These are phyloP conservation scores for Cherax quadricarinatus DNA, from an alignment of 1,140 invertebrate genomes.

Conservation along the genomic window DNA sequence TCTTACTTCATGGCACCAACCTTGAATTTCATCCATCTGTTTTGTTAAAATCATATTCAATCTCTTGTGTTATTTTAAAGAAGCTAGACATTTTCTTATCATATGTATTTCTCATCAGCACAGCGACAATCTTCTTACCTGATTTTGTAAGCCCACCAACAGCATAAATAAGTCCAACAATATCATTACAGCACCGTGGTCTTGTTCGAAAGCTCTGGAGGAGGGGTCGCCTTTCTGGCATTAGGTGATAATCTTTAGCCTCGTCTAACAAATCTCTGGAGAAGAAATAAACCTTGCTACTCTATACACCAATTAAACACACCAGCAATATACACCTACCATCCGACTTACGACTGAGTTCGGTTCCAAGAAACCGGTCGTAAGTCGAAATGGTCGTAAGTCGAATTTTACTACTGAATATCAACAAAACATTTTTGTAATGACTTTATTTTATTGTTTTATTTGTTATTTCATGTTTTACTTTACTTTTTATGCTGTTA, in stretches of 20 bases:
- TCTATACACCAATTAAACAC: too few species aligned
- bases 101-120: background rate
- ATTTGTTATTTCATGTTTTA: too few species aligned
- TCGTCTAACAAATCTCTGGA: conserved; percentile 88
- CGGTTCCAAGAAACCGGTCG: too few species aligned
- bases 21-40: background rate
- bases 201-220: conserved; percentile 86
- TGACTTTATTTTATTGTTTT: too few species aligned
- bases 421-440: too few species aligned
- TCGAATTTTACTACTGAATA: too few species aligned
- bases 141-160: conserved; percentile 91
- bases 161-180: conserved; percentile 89
- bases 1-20: background rate
- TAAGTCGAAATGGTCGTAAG: too few species aligned
- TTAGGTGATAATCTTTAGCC: conserved; percentile 89
- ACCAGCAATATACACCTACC: too few species aligned
- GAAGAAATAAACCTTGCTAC: conserved; percentile 34
- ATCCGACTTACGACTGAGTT: too few species aligned
- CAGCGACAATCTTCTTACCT: conserved; percentile 76
- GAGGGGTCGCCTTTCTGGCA: conserved; percentile 88
- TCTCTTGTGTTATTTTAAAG: background rate
- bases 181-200: conserved; percentile 84
- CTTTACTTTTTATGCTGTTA: too few species aligned
- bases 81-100: background rate
- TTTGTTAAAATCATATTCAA: conserved; percentile 14